Conservation (phyloP, 2,888 invertebrate genomes). For the Hedya salicella region DNA sequence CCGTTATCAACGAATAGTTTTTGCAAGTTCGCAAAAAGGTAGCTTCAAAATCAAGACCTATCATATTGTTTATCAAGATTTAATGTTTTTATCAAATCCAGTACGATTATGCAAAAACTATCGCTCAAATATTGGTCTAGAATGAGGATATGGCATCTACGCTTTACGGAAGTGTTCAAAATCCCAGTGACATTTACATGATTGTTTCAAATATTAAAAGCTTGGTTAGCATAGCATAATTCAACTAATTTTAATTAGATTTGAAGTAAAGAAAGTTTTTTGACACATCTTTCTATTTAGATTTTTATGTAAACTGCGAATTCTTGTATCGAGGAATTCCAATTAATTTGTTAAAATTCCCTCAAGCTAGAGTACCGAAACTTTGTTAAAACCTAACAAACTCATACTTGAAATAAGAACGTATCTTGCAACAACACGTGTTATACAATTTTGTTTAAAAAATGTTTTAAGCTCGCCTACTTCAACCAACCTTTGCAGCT, state of each 20-base stretch:
- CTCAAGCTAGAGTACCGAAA: neutral
- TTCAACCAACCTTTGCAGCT: neutral
- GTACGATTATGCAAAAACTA: neutral
- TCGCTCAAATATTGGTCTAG: neutral
- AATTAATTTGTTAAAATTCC: neutral
- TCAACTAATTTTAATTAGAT: neutral
- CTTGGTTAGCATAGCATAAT: constrained; percentile 29
- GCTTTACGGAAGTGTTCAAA: constrained; percentile 8
- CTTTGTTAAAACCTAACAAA: neutral
- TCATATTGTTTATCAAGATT: too few relatives aligned
- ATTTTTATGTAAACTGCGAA: neutral
- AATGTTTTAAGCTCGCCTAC: neutral
- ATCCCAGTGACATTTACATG: constrained; percentile 10
- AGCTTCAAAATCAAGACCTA: neutral
- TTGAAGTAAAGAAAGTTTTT: neutral
- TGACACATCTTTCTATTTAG: neutral
- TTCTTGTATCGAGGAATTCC: neutral
- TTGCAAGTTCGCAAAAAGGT: neutral
- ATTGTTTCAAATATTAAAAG: constrained; percentile 15
- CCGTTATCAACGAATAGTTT: too few relatives aligned
- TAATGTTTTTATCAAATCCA: too few relatives aligned
- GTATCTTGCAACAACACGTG: neutral
- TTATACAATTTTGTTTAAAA: neutral
- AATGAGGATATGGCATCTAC: neutral
- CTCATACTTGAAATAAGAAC: neutral